phyloP scores from a whole-genome alignment of 1,140 invertebrate species.

The Cylas formicarius region DNA sequence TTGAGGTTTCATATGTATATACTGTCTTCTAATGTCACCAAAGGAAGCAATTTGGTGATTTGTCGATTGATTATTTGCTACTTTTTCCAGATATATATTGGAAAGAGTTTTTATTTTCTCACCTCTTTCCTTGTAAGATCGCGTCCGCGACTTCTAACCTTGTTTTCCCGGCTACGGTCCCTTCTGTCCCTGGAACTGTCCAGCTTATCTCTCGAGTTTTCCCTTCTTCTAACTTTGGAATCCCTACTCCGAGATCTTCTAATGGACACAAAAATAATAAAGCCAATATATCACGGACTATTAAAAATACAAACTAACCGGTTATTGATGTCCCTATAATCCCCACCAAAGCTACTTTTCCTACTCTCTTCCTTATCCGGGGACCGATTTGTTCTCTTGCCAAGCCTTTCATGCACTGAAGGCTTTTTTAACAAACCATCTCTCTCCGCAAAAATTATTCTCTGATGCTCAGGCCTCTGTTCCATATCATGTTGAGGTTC shows the following conservation, averaged over 20 bases:
- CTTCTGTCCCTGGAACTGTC: constrained; percentile 1
- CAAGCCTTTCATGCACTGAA: constrained; percentile 33
- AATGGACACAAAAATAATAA: no score
- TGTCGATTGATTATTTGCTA: not conserved
- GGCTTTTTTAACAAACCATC: constrained; percentile 14
- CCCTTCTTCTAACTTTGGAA: constrained; percentile 3
- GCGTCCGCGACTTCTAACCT: no score
- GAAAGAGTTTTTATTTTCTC: no score
- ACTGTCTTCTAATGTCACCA: no score
- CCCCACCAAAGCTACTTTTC: constrained; percentile 9
- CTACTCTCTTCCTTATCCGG: constrained; percentile 23
- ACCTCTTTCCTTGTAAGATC: no score
- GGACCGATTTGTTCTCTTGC: constrained; percentile 21
- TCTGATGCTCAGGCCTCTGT: constrained; percentile 24
- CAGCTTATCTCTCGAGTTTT: not conserved
- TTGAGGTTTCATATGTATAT: no score
- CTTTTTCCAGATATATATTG: not conserved
- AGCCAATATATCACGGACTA: no score
- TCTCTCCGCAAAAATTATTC: constrained; percentile 25
- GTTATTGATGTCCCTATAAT: no score
- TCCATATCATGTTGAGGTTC: not conserved
- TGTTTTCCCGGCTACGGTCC: no score
- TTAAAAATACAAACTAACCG: no score
- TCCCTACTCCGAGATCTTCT: not conserved
- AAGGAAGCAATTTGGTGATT: no score